Base-by-base conservation (phyloP, 2,113 vertebrate genomes). In the Odocoileus virginianus region DNA sequence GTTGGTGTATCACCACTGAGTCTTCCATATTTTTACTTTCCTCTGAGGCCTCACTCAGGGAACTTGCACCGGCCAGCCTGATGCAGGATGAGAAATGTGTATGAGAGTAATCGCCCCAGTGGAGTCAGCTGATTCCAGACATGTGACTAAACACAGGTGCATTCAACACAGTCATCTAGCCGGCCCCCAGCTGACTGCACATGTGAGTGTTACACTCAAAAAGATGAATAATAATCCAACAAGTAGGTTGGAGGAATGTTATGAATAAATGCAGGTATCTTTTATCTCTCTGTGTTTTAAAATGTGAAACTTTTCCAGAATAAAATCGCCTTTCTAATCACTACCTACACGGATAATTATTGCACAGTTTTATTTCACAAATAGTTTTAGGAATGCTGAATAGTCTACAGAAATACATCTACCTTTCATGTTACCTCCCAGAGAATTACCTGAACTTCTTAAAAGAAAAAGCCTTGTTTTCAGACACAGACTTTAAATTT, bases 401-500 rank as follows among this genome's bases (percentile, higher is more conserved):
- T 95, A 71, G 74, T 87, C 27, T 93, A 12, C 61, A 79, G 67
- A 91, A 89, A 82, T 76, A 21, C 27, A 94, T 84, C 40, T 58
- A 89, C 11, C 10, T 76, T 94, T 91, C 81, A 58, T 52, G 27
- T 78, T 97, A 64, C 71, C 55, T 76, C 17, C 60, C 12, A 89
- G 87, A 91, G 52, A 97, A 71, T 47, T 96, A 93, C 21, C 8
- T 87, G 71, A 95, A 89, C 25, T 76, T 95, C 61, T 94, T 71
- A 93, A 81, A 97, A 87, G 57, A 78, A 27, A 97, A 91, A 89
- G 40, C 13, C 5, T 97, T 96, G 94, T 92, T 93, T 95, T 93
- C 64, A 94, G 54, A 86, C 23, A 89, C n/a, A 74, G n/a, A 86
- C 21, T 84, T 95, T 95, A 95, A 94, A 87, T 96, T 89, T 95